phyloP scores from a whole-genome alignment of 1,140 invertebrate species.

The Globodera rostochiensis region DNA sequence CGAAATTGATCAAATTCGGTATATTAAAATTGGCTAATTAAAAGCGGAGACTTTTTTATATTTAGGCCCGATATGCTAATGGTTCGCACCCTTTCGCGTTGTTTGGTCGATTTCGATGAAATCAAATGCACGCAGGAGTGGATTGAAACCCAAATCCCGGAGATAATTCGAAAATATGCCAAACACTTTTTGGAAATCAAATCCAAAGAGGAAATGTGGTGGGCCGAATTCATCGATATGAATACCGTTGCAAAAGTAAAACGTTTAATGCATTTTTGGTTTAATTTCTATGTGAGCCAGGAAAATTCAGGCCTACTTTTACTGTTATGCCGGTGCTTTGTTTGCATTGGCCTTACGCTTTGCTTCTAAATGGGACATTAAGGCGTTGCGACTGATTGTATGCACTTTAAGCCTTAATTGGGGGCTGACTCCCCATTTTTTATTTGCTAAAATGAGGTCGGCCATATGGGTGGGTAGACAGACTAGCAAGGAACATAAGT shows the following conservation, averaged over 20 bases:
- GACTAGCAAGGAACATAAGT: no score
- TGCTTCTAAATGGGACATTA: conserved; percentile 42
- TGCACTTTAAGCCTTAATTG: neutral
- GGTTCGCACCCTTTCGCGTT: conserved; percentile 35
- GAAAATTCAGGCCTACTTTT: conserved; percentile 35
- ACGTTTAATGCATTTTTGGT: neutral
- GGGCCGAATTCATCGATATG: conserved; percentile 34
- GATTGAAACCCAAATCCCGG: conserved; percentile 42
- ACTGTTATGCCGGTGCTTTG: conserved; percentile 45
- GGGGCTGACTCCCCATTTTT: neutral
- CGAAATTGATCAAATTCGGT: conserved; percentile 46
- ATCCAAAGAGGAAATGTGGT: conserved; percentile 27
- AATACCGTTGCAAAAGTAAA: conserved; percentile 25
- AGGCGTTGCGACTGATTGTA: conserved; percentile 36
- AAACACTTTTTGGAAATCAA: conserved; percentile 23
- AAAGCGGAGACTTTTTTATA: neutral
- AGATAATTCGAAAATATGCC: conserved; percentile 38
- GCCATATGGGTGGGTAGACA: no score
- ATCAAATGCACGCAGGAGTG: conserved; percentile 30
- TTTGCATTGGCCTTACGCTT: conserved; percentile 47
- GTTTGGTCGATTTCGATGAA: conserved; percentile 39
- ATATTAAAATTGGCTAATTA: no score
- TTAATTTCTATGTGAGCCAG: neutral
- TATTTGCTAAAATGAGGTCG: no score
- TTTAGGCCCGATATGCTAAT: conserved; percentile 45